Evolutionary conservation across 2,888 invertebrate genomes (phyloP).

Genomic region (Drosophila infuscata): DNA sequence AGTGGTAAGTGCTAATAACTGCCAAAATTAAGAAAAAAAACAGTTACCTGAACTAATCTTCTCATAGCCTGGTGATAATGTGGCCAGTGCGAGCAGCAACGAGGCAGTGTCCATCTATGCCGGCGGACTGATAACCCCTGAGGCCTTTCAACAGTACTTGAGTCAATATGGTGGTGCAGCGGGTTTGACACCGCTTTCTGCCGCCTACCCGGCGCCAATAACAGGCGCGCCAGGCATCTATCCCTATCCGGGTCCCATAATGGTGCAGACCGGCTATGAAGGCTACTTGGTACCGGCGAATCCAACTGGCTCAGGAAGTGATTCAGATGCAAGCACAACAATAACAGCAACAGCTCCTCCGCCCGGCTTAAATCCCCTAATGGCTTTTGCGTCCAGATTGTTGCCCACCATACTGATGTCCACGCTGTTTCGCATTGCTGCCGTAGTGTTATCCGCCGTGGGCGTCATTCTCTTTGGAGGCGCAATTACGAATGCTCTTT

Average conservation of each 20-base stretch:
- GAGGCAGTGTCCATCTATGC: slow-evolving; percentile 79
- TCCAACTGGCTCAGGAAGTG: slow-evolving; percentile 28
- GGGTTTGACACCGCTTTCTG: slow-evolving; percentile 56
- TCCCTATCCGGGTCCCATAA: slow-evolving; percentile 81
- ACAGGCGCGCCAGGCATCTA: slow-evolving; percentile 63
- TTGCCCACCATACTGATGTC: slow-evolving; percentile 79
- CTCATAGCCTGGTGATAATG: slow-evolving; percentile 64
- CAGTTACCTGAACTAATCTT: background rate
- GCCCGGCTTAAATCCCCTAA: slow-evolving; percentile 42
- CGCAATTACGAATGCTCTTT: slow-evolving; percentile 86
- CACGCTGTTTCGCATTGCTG: slow-evolving; percentile 85
- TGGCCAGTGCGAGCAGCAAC: slow-evolving; percentile 70
- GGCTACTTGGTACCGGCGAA: slow-evolving; percentile 84
- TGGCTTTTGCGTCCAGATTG: slow-evolving; percentile 70
- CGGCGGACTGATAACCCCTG: slow-evolving; percentile 80
- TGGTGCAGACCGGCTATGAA: slow-evolving; percentile 85
- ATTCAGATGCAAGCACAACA: slow-evolving; percentile 43
- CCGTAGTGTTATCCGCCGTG: slow-evolving; percentile 85
- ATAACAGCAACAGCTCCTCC: slow-evolving; percentile 27
- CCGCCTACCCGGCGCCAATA: slow-evolving; percentile 68
- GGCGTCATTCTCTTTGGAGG: slow-evolving; percentile 86
- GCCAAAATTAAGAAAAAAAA: background rate
- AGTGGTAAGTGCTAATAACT: slow-evolving; percentile 44
- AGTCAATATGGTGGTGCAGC: slow-evolving; percentile 80
- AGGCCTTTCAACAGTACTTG: slow-evolving; percentile 83